A percentile compares a stretch with the other conserved stretches of the same genome.
These are phyloP conservation scores for Pollenia amentaria DNA, from an alignment of 2,888 invertebrate species.

Conservation along the genomic window DNA sequence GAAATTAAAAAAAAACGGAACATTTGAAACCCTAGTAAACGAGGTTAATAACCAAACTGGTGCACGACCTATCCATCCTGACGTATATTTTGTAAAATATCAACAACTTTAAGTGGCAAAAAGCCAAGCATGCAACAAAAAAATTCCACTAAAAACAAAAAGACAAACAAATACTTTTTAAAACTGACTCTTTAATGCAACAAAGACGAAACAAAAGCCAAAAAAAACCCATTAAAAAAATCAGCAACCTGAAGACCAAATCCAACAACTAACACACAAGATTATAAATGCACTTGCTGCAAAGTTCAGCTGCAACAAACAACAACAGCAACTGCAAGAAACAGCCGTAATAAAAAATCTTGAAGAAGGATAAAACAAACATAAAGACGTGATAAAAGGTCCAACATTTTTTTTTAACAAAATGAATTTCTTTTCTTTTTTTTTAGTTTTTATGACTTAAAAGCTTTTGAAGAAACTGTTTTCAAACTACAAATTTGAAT, in stretches of 20 bases:
- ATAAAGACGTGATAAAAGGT: slow-evolving; percentile 44
- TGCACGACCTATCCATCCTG: slow-evolving; percentile 4
- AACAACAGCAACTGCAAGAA: slow-evolving; percentile 16
- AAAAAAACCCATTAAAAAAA: slow-evolving; percentile 4
- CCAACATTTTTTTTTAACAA: neutral
- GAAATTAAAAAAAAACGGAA: no score
- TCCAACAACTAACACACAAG: slow-evolving; percentile 26
- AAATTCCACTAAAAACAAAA: slow-evolving; percentile 9
- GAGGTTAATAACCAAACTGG: slow-evolving; percentile 51
- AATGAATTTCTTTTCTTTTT: slow-evolving; percentile 1
- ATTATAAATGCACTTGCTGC: slow-evolving; percentile 62
- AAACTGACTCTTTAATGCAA: slow-evolving; percentile 28
- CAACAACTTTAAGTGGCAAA: slow-evolving; percentile 54
- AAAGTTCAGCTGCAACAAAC: slow-evolving; percentile 50
- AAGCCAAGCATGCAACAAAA: slow-evolving; percentile 47
- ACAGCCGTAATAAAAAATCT: neutral
- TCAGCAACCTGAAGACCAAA: slow-evolving; percentile 40
- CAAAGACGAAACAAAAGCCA: slow-evolving; percentile 26
- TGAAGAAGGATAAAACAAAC: slow-evolving; percentile 49
- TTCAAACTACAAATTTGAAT: slow-evolving; percentile 1
- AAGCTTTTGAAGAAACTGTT: slow-evolving; percentile 30
- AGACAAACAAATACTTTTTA: slow-evolving; percentile 6
- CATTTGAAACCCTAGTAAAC: neutral
- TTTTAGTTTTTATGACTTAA: neutral
- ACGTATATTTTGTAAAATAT: neutral